These are phyloP conservation scores for Lerema accius DNA, from an alignment of 1,140 invertebrate species.

Conservation along the genomic window DNA sequence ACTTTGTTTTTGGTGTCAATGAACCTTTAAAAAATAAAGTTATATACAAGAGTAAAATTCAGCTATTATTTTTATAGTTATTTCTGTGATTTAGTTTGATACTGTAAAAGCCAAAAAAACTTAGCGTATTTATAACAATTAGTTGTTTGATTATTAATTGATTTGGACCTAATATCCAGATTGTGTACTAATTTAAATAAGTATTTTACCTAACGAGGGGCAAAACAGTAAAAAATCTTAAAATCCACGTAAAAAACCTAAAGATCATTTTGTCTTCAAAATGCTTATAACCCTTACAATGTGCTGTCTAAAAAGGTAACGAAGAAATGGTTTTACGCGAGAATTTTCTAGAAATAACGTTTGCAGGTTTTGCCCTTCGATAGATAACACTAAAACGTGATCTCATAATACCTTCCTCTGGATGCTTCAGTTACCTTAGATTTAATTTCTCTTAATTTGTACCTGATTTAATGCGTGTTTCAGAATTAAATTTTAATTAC, in stretches of 20 bases:
- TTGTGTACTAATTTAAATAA: slow-evolving; percentile 43
- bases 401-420: slow-evolving; percentile 76
- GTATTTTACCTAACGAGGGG: slow-evolving; percentile 7
- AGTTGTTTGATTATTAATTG: slow-evolving; percentile 42
- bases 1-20: slow-evolving; percentile 30
- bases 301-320: no score
- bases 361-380: neutral
- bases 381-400: slow-evolving; percentile 47
- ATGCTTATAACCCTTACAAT: no score
- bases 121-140: slow-evolving; percentile 47
- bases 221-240: no score
- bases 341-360: neutral
- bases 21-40: slow-evolving; percentile 30
- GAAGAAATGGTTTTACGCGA: neutral
- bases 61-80: slow-evolving; percentile 58
- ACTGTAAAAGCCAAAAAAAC: slow-evolving; percentile 73
- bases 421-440: slow-evolving; percentile 77
- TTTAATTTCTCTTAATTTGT: slow-evolving; percentile 78
- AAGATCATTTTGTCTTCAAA: no score
- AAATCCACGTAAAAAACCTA: no score
- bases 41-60: slow-evolving; percentile 36
- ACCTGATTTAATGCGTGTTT: slow-evolving; percentile 77
- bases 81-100: slow-evolving; percentile 79
- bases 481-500: slow-evolving; percentile 69
- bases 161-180: slow-evolving; percentile 44